Base-by-base conservation (phyloP, 2,113 vertebrate species). In the Rafetus swinhoei region DNA sequence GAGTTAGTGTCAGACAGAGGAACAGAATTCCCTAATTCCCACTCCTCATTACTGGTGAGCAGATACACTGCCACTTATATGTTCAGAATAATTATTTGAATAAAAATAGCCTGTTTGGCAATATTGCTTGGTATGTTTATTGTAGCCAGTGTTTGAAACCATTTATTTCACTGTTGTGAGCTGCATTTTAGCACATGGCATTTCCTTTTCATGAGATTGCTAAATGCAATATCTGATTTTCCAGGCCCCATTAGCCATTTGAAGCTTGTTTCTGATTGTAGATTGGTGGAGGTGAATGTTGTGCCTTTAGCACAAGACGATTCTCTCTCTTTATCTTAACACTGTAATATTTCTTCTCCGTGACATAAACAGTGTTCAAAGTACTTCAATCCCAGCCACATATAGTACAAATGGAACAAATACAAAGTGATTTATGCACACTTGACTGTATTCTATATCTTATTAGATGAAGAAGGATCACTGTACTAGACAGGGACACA, bases 401-500 rank as follows among this genome's bases (percentile, higher is more conserved):
- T 19, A 57, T 21, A 62, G 65, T 85, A 86, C 74, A 93, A 95
- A 93, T 4, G 69, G 76, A 95, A 89, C 62, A 97, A 95, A 93
- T 53, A 92, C 72, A 81, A 89, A 84, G 91, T 93, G 91, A 95
- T 95, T 95, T 94, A 93, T 95, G 84, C 74, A 92, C 4, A 35
- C 79, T 91, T 87, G 81, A 94, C 56, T 90, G 55, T 60, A 60
- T 90, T 92, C 55, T 93, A 0, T 56, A 88, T 69, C 52, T 96
- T 95, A 93, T 12, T 90, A 95, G 89, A 90, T 95, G 81, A 96
- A 95, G 94, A 95, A 53, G 29, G 93, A 95, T 93, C 83, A 85
- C 69, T 87, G 11, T 56, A 45, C 59, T 88, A 72, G 87, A 82
- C 27, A 92, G 90, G 56, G 76, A 88, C 74, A 90, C 24, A 25